Evolutionary conservation across 2,888 invertebrate genomes (phyloP).

Genomic region (Rotaria socialis): DNA sequence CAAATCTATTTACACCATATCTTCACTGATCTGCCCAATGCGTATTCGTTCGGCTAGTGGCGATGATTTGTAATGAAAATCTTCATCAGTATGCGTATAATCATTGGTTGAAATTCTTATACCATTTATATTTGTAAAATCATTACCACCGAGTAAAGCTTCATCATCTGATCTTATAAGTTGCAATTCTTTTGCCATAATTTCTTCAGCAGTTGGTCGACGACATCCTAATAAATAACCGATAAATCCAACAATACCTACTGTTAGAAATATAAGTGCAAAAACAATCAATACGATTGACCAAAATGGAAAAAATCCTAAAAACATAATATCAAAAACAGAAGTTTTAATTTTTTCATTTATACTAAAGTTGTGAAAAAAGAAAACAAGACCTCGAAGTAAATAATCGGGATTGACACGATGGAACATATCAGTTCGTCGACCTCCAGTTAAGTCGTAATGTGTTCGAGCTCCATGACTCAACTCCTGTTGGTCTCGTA

Average conservation of each 20-base stretch:
- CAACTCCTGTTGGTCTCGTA: not conserved
- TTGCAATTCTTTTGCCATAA: not conserved
- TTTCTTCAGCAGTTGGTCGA: constrained; percentile 16
- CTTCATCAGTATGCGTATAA: not conserved
- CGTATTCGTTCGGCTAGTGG: not conserved
- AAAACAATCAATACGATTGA: not conserved
- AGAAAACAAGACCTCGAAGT: not conserved
- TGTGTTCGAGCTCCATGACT: constrained; percentile 11
- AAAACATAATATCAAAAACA: not conserved
- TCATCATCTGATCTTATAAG: constrained; percentile 22
- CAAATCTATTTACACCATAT: constrained; percentile 1
- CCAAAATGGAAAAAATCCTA: constrained; percentile 35
- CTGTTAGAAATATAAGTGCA: not conserved
- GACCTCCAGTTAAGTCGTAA: constrained; percentile 12
- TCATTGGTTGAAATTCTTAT: not conserved
- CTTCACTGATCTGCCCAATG: not conserved
- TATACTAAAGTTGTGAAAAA: not conserved
- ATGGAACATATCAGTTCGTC: constrained; percentile 8
- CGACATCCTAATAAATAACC: constrained; percentile 29
- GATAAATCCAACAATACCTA: not conserved
- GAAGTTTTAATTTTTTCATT: not conserved
- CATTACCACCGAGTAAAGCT: not conserved
- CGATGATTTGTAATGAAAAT: not conserved
- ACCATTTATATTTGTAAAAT: not conserved
- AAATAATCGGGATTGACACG: constrained; percentile 31